phyloP scores from a whole-genome alignment of 2,113 vertebrate species.

The Tragulus kanchil region DNA sequence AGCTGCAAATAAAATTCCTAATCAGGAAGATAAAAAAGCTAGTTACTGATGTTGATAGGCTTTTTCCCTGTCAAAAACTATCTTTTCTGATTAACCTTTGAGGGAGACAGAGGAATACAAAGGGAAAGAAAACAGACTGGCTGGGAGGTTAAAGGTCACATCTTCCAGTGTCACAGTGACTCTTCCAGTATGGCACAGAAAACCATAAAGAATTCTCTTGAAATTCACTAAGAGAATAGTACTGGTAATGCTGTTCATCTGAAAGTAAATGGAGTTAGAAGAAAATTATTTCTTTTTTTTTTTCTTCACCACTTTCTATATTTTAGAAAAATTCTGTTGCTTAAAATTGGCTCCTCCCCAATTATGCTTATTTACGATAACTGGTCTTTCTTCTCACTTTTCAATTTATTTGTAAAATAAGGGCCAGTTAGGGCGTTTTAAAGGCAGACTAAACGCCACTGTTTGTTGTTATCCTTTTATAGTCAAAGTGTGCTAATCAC shows the following conservation, averaged over 20 bases:
- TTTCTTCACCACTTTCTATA: constrained; percentile 4
- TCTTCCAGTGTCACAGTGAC: not conserved
- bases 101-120: not conserved
- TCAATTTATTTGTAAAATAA: constrained; percentile 28
- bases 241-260: not conserved
- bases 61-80: not conserved
- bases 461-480: constrained; percentile 12
- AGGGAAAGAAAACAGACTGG: not conserved
- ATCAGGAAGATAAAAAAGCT: constrained; percentile 29
- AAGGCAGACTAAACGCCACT: not conserved
- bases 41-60: not conserved
- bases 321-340: constrained; percentile 33
- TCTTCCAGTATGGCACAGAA: not conserved
- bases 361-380: constrained; percentile 19
- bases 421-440: not conserved
- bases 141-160: not conserved
- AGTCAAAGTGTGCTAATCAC: not conserved
- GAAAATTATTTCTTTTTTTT: not conserved
- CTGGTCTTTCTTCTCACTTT: constrained; percentile 8
- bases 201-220: constrained; percentile 3
- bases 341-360: constrained; percentile 2
- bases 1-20: constrained; percentile 46
- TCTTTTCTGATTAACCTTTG: constrained; percentile 3
- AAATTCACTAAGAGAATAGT: constrained; percentile 45
- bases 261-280: constrained; percentile 45